Conservation (phyloP, 2,797 vertebrate species). For the Clarias platycephalus region DNA sequence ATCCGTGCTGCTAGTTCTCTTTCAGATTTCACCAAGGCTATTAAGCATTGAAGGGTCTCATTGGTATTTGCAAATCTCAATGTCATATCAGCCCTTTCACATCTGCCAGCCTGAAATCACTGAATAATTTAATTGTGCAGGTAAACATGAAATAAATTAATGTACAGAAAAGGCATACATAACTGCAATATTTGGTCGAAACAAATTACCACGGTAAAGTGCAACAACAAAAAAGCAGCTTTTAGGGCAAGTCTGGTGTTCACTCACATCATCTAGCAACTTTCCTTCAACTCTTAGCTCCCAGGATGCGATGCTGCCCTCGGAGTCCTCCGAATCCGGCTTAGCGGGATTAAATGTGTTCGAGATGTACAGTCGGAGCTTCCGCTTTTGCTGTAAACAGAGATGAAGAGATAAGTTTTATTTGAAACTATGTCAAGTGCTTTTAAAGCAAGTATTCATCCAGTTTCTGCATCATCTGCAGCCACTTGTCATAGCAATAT, state of each 20-base stretch:
- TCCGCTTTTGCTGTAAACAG: slow-evolving; percentile 91
- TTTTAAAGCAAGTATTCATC: neutral
- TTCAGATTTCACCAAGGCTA: neutral
- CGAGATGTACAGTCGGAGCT: slow-evolving; percentile 96
- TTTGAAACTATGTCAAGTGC: neutral
- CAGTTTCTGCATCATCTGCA: neutral
- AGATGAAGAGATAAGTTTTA: too few species aligned
- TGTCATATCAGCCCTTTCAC: slow-evolving; percentile 2
- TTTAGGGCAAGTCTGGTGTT: neutral
- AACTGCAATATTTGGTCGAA: neutral
- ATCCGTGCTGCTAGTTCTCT: neutral
- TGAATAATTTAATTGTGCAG: neutral
- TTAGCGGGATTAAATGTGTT: slow-evolving; percentile 98
- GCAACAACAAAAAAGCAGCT: neutral
- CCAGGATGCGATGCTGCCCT: slow-evolving; percentile 98
- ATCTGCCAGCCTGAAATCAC: neutral
- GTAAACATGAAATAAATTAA: neutral
- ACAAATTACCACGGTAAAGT: neutral
- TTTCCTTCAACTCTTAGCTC: slow-evolving; percentile 97
- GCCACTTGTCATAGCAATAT: neutral
- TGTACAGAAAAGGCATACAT: too few species aligned
- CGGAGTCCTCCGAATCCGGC: slow-evolving; percentile 91
- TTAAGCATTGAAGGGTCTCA: neutral
- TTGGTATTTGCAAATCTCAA: neutral
- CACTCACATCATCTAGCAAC: slow-evolving; percentile 91